A percentile compares a stretch with the other conserved stretches of the same genome.
Conservation (phyloP, 1,140 invertebrate species). For the Carposina sasakii region DNA sequence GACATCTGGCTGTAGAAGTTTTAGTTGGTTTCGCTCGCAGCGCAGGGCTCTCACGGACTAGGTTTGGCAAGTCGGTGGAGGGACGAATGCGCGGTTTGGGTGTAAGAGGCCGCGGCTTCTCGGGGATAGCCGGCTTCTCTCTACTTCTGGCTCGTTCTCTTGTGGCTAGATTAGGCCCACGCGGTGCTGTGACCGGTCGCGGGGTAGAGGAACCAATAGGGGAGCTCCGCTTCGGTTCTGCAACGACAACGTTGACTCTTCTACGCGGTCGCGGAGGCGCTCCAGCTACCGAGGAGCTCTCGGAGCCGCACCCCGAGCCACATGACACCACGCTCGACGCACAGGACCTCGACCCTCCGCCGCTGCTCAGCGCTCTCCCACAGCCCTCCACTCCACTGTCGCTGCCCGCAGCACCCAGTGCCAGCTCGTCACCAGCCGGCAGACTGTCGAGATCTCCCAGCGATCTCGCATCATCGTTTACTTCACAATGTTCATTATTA, state of each 20-base stretch:
- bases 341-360: slow-evolving; percentile 76
- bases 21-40: slow-evolving; percentile 72
- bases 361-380: slow-evolving; percentile 77
- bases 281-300: slow-evolving; percentile 78
- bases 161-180: slow-evolving; percentile 64
- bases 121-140: slow-evolving; percentile 65
- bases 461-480: slow-evolving; percentile 52
- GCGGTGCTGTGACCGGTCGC: slow-evolving; percentile 69
- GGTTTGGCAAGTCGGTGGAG: slow-evolving; percentile 65
- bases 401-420: slow-evolving; percentile 76
- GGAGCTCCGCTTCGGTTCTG: slow-evolving; percentile 52
- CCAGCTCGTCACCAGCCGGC: slow-evolving; percentile 55
- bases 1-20: slow-evolving; percentile 72
- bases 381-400: slow-evolving; percentile 85
- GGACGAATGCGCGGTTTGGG: slow-evolving; percentile 74
- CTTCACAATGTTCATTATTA: slow-evolving; percentile 48
- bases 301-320: slow-evolving; percentile 83
- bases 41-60: slow-evolving; percentile 69
- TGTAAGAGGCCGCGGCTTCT: slow-evolving; percentile 62
- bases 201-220: slow-evolving; percentile 70
- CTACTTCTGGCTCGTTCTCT: slow-evolving; percentile 72
- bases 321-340: slow-evolving; percentile 84
- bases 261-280: slow-evolving; percentile 55
- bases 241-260: slow-evolving; percentile 54
- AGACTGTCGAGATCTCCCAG: slow-evolving; percentile 59